Evolutionary conservation across 2,797 vertebrate species (phyloP), one percentile per base, ranked within the genome.

Genomic region (Poeciliopsis paucimaculata): DNA sequence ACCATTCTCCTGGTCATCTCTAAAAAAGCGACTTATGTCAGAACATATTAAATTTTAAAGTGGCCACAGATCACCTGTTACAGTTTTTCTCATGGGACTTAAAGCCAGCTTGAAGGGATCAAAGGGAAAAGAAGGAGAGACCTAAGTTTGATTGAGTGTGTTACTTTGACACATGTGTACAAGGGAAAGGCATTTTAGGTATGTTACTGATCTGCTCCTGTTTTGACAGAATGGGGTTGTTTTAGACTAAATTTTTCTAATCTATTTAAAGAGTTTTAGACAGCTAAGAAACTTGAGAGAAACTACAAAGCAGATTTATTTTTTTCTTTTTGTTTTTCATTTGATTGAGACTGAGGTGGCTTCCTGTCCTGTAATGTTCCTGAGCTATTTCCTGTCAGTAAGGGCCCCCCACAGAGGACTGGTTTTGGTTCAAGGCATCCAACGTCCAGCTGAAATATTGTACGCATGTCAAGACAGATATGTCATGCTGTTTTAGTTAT

Each of bases 181-280:
- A 91, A 88, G 90, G 91, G 87, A 90, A 89, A 92, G 88, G 90
- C 91, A 91, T 93, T 93, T 91, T 89, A 88, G 92, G 92, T 94
- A 92, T 92, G 90, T 91, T 88, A 89, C 87, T 93, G 92, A 94
- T 92, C 92, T 88, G 86, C 86, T 81, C 82, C 86, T 87, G 77
- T 91, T 93, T 91, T 94, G 94, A 94, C 93, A 92, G 92, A 93
- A 94, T 94, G 90, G 81, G 93, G 89, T 92, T 93, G 92, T 92
- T 94, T 91, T 88, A 83, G 89, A 77, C 88, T 86, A 92, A 93
- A 93, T 93, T 93, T 93, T 93, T 94, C 86, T 81, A 90, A 94
- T 93, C 91, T 94, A 93, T 93, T 94, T 91, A 88, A 93, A 88
- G 91, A 87, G 91, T 81, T 93, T 91, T 76, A 80, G 80, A 85